A percentile compares a stretch with the other conserved stretches of the same genome.
These are phyloP conservation scores for Drosophila anomalata DNA, from an alignment of 2,888 invertebrate genomes.

Conservation along the genomic window DNA sequence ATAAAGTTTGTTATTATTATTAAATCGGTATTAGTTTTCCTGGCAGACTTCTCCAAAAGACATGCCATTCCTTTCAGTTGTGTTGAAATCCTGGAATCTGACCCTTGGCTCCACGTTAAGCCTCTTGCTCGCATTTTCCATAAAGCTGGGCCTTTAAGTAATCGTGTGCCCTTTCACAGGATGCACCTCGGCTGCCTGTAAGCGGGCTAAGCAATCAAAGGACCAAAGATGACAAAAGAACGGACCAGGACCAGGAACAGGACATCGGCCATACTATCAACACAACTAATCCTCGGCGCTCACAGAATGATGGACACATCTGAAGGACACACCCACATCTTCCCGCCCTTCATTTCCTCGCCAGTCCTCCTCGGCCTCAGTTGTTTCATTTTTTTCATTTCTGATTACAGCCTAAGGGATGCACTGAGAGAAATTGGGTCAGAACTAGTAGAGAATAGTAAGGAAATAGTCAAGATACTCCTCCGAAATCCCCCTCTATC, in stretches of 20 bases:
- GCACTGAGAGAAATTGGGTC: conserved; percentile 17
- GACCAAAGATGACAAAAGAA: conserved; percentile 26
- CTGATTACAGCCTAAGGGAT: conserved; percentile 34
- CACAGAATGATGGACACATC: conserved; percentile 63
- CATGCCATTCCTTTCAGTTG: not conserved
- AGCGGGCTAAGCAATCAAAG: conserved; percentile 27
- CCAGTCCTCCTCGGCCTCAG: conserved; percentile 19
- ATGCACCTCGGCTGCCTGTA: conserved; percentile 29
- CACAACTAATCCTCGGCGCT: conserved; percentile 67
- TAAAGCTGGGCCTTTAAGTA: conserved; percentile 22
- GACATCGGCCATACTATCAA: conserved; percentile 40
- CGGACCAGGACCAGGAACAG: conserved; percentile 14
- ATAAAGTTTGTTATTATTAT: not conserved
- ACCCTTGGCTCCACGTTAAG: conserved; percentile 3
- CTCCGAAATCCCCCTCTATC: too few relatives aligned
- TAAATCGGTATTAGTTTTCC: not conserved
- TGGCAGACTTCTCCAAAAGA: not conserved
- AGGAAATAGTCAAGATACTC: too few relatives aligned
- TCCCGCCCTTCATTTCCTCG: conserved; percentile 30
- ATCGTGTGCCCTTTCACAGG: conserved; percentile 19
- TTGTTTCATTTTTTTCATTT: conserved; percentile 38
- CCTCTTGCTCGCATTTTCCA: conserved; percentile 22
- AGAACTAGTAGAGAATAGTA: too few relatives aligned
- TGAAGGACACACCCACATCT: conserved; percentile 28
- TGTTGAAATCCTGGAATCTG: not conserved